Evolutionary conservation across 2,113 vertebrate genomes (phyloP), one percentile per base, ranked within the genome.

Genomic region (Sebastes schlegelii): DNA sequence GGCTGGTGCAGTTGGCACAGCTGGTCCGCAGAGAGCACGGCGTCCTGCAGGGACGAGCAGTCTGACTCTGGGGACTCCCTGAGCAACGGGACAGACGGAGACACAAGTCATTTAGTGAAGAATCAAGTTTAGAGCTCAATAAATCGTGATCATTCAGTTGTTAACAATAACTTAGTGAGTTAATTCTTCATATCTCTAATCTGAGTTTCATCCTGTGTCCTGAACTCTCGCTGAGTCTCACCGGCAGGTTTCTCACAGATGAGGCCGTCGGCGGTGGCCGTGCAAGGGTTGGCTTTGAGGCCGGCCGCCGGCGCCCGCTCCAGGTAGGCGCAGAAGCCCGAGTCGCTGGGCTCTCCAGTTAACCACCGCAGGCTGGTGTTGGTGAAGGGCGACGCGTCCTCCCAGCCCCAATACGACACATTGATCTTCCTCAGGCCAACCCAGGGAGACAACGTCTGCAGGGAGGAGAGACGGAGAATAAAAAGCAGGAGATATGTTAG

Each of bases 321-420:
- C 76, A 99, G 93, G 85, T 96, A 98, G 0, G 97, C 97, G 52
- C 98, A 99, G 88, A 99, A 99, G 0, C 98, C 98, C 0, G 97
- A 97, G 61, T 97, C 98, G 0, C 95, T 99, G 1, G 98, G 98
- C 72, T 99, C 98, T 0, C 88, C 94, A 0, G 95, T 95, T 16
- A 96, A 94, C 98, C 98, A 98, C 74, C 96, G 94, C 51, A 98
- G 90, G 0, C 95, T 95, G 70, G 90, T 96, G 94, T 99, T 98
- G 48, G 96, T 96, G 90, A 99, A 98, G 4, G 97, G 96, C 0
- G 97, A 97, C 88, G 96, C 95, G 83, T 99, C 97, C 74, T 99
- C 98, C 98, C 98, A 99, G 89, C 97, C 97, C 98, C 98, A 99
- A 21, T 99, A 99, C 0, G 98, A 99, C 57, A 99, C 95, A 0